Percentiles rank a stretch among this genome's conserved stretches.
Conservation (phyloP, 1,140 invertebrate species). For the Sarcophaga peregrina region DNA sequence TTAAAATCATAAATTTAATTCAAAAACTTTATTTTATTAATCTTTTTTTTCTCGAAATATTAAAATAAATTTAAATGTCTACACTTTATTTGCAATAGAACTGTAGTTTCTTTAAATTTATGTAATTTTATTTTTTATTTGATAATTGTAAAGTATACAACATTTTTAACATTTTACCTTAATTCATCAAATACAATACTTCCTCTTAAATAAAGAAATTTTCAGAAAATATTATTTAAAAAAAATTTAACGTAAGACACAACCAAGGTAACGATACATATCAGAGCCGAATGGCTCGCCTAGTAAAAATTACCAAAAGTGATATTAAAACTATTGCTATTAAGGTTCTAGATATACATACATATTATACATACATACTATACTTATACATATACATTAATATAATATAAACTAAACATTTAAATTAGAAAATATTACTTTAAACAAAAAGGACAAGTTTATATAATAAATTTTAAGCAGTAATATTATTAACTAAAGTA, state of each 20-base stretch:
- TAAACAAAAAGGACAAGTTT: background rate
- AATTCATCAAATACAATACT: too few species aligned
- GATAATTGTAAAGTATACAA: too few species aligned
- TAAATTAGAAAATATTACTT: constrained; percentile 4
- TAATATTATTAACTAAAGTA: background rate
- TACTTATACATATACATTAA: constrained; percentile 26
- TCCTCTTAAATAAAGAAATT: too few species aligned
- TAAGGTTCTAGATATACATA: constrained; percentile 48
- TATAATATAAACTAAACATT: background rate
- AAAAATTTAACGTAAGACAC: constrained; percentile 64
- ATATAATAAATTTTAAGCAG: background rate
- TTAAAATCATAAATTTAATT: too few species aligned
- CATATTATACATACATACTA: constrained; percentile 29
- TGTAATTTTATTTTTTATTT: too few species aligned
- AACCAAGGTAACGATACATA: constrained; percentile 70
- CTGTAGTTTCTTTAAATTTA: too few species aligned
- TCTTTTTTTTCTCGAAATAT: too few species aligned
- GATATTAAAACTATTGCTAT: constrained; percentile 66
- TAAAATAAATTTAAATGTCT: too few species aligned
- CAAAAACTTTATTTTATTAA: too few species aligned
- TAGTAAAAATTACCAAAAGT: constrained; percentile 67
- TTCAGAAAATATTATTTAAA: too few species aligned
- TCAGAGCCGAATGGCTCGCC: constrained; percentile 68
- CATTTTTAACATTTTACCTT: too few species aligned
- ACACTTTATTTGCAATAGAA: too few species aligned